Conservation (phyloP, 2,888 invertebrate genomes). For the Formica aserva region DNA sequence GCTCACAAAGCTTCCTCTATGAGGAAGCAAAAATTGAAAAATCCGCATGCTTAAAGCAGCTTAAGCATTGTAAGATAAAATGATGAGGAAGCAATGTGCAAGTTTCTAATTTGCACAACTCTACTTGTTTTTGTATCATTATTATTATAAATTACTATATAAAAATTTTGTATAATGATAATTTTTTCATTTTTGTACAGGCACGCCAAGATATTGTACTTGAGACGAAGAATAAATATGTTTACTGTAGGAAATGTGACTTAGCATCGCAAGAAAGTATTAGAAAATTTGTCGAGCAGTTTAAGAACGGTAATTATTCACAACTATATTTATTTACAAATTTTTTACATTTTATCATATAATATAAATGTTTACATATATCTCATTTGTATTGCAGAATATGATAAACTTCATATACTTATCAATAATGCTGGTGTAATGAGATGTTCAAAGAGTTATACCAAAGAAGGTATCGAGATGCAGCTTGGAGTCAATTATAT, state of each 20-base stretch:
- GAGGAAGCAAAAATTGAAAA: no score
- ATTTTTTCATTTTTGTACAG: constrained; percentile 75
- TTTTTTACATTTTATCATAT: constrained; percentile 1
- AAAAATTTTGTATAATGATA: constrained; percentile 1
- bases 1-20: no score
- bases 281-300: constrained; percentile 88
- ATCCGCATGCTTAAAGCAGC: no score
- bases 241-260: constrained; percentile 93
- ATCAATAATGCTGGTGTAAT: constrained; percentile 95
- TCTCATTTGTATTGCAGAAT: constrained; percentile 86
- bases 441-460: constrained; percentile 89
- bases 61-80: no score
- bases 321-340: constrained; percentile 4
- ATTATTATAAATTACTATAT: background rate
- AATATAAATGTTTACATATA: background rate
- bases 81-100: no score
- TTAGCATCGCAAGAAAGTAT: constrained; percentile 91
- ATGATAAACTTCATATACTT: constrained; percentile 89
- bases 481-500: constrained; percentile 94
- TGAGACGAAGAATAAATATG: constrained; percentile 91
- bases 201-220: constrained; percentile 91
- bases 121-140: background rate
- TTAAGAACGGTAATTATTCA: constrained; percentile 84
- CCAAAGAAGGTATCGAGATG: constrained; percentile 92
- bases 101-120: no score